Evolutionary conservation across 2,797 vertebrate species (phyloP).

Genomic region (Darevskia mixta): DNA sequence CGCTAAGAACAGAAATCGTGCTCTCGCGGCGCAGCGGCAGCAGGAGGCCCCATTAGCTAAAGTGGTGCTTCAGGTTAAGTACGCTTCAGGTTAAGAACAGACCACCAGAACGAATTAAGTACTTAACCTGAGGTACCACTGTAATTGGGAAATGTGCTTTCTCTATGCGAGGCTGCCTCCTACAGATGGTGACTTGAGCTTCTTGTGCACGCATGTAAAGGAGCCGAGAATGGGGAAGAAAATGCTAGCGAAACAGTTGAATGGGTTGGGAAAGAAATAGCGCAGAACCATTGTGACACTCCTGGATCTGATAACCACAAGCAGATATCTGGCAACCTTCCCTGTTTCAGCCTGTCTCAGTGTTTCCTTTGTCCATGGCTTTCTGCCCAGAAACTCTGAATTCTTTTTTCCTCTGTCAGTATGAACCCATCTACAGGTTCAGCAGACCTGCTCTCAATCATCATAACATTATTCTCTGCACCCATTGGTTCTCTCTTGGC

Average conservation of each 20-base stretch:
- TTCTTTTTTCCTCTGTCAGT: background rate
- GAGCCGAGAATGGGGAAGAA: conserved; percentile 36
- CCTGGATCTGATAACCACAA: conserved; percentile 22
- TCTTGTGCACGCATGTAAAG: background rate
- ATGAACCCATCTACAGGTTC: conserved; percentile 13
- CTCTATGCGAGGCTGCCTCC: background rate
- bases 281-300: conserved; percentile 51
- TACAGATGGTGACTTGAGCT: background rate
- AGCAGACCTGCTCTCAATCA: conserved; percentile 2
- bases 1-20: too few species aligned
- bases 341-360: background rate
- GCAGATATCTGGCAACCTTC: conserved; percentile 13
- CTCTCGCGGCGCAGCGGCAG: too few species aligned
- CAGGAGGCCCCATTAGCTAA: too few species aligned
- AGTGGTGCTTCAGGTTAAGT: too few species aligned
- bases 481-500: background rate
- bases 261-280: conserved; percentile 56
- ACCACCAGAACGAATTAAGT: too few species aligned
- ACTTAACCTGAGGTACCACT: too few species aligned
- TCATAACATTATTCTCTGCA: background rate
- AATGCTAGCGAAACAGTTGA: conserved; percentile 28
- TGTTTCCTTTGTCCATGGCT: conserved; percentile 5
- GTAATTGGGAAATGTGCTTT: background rate
- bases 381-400: conserved; percentile 26
- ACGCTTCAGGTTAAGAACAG: too few species aligned